These are phyloP conservation scores for Diachasmimorpha longicaudata DNA, from an alignment of 1,140 invertebrate species.

Conservation along the genomic window DNA sequence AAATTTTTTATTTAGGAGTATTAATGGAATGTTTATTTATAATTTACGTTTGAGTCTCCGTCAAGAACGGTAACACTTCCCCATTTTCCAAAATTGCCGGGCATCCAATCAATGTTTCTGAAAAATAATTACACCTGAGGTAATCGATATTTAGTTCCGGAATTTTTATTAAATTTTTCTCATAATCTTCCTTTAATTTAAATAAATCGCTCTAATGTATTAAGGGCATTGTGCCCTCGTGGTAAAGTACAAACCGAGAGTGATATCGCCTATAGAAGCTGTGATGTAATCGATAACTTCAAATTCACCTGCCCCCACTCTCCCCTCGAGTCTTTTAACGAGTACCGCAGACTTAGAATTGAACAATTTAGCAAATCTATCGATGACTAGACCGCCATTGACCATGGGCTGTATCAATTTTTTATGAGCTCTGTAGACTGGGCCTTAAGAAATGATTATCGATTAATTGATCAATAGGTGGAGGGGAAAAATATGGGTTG, in stretches of 20 bases:
- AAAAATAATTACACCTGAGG: not conserved
- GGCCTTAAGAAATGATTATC: not conserved
- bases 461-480: too few relatives aligned
- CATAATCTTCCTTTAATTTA: too few relatives aligned
- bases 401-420: not conserved
- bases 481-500: too few relatives aligned
- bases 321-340: conserved; percentile 29
- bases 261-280: conserved; percentile 46
- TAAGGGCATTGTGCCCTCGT: too few relatives aligned
- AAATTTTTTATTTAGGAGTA: too few relatives aligned
- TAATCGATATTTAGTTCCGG: too few relatives aligned
- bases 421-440: not conserved
- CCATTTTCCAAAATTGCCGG: conserved; percentile 20
- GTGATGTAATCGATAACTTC: conserved; percentile 41
- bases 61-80: conserved; percentile 26
- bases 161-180: not conserved
- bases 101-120: conserved; percentile 31
- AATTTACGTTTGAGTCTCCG: conserved; percentile 6
- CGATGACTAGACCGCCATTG: not conserved
- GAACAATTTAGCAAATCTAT: not conserved
- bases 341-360: not conserved
- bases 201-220: too few relatives aligned
- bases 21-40: too few relatives aligned
- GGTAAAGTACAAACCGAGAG: conserved; percentile 36
- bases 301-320: conserved; percentile 34